Percentiles rank a stretch among this genome's conserved stretches.
Conservation (phyloP, 1,140 invertebrate species). For the Cataglyphis hispanica region DNA sequence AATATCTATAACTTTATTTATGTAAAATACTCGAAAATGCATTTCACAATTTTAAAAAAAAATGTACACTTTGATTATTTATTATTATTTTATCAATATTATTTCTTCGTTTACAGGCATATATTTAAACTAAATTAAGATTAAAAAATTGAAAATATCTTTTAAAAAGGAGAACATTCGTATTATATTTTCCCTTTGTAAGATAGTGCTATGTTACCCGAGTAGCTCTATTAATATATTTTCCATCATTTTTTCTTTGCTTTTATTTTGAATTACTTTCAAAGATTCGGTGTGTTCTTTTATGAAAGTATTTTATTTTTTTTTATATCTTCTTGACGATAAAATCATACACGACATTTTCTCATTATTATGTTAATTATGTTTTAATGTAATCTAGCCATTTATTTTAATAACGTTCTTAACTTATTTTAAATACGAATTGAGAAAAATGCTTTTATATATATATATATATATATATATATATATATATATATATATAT, state of each 20-base stretch:
- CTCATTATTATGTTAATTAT: slow-evolving; percentile 20
- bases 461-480: too few species aligned
- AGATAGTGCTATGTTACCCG: neutral
- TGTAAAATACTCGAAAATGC: neutral
- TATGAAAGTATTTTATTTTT: slow-evolving; percentile 28
- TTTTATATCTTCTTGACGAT: slow-evolving; percentile 15
- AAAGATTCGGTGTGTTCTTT: neutral
- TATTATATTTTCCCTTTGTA: neutral
- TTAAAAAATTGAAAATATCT: neutral
- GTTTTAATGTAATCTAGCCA: neutral
- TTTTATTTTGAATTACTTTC: slow-evolving; percentile 8
- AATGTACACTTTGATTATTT: too few species aligned
- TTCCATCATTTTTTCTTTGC: neutral
- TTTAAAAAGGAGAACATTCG: neutral
- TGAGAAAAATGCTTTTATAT: too few species aligned
- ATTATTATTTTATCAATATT: too few species aligned
- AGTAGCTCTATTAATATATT: neutral
- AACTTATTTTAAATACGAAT: neutral
- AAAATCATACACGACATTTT: slow-evolving; percentile 18
- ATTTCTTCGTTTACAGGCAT: neutral
- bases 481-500: neutral
- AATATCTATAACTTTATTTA: neutral
- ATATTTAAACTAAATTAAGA: neutral
- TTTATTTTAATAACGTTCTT: neutral
- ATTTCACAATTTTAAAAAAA: neutral